phyloP scores from a whole-genome alignment of 1,140 invertebrate species.

The Temnothorax nylanderi region DNA sequence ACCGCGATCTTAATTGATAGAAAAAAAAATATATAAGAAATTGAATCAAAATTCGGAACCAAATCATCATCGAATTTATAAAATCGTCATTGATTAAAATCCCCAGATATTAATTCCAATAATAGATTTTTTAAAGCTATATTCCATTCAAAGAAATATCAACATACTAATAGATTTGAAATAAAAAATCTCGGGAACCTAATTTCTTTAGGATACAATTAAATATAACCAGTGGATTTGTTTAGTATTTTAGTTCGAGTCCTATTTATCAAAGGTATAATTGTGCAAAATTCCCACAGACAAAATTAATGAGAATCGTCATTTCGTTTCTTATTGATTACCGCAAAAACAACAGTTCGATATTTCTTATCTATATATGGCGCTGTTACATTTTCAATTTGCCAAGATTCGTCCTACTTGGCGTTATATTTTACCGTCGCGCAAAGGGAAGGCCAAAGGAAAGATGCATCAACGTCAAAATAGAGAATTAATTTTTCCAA shows the following conservation, averaged over 20 bases:
- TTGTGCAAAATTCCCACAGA: background rate
- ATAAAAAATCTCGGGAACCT: background rate
- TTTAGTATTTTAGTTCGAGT: background rate
- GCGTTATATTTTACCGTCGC: background rate
- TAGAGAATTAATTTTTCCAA: conserved; percentile 34
- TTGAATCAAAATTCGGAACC: background rate
- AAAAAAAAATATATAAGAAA: background rate
- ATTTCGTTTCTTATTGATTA: background rate
- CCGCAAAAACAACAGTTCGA: background rate
- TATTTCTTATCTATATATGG: conserved; percentile 11
- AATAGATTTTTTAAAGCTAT: background rate
- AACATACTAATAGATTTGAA: background rate
- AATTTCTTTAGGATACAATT: background rate
- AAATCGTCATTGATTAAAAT: background rate
- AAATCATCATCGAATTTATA: background rate
- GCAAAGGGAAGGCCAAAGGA: background rate
- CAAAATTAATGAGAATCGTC: background rate
- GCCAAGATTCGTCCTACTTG: background rate
- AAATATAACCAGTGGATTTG: background rate
- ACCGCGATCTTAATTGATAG: background rate
- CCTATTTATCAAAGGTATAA: background rate
- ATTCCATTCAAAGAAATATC: background rate
- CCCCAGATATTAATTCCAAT: background rate
- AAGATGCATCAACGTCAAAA: conserved; percentile 9
- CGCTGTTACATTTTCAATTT: conserved; percentile 6